Conservation (phyloP, 2,888 invertebrate species). For the Hyles lineata region DNA sequence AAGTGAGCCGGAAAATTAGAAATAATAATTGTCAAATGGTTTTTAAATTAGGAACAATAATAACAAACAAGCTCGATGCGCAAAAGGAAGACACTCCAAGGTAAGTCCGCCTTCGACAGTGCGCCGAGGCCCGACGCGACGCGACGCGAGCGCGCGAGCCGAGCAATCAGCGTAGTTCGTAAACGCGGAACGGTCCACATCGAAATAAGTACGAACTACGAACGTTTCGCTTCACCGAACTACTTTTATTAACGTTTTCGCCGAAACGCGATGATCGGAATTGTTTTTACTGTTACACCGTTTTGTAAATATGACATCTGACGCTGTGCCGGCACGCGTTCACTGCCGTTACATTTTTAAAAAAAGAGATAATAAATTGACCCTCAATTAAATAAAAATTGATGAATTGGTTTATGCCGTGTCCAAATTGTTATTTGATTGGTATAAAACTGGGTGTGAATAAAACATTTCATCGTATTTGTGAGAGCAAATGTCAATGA, state of each 20-base stretch:
- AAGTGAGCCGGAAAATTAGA: background rate
- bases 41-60: slow-evolving; percentile 11
- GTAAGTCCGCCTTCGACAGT: slow-evolving; percentile 43
- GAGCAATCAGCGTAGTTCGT: slow-evolving; percentile 30
- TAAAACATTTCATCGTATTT: background rate
- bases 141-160: background rate
- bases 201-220: slow-evolving; percentile 32
- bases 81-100: slow-evolving; percentile 39
- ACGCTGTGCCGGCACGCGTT: slow-evolving; percentile 26
- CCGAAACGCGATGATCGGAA: slow-evolving; percentile 54
- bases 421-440: slow-evolving; percentile 16
- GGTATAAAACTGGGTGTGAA: slow-evolving; percentile 7
- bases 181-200: slow-evolving; percentile 38
- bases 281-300: slow-evolving; percentile 51
- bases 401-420: background rate
- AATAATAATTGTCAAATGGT: slow-evolving; percentile 13
- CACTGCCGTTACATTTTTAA: slow-evolving; percentile 22
- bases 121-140: background rate
- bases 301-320: slow-evolving; percentile 50
- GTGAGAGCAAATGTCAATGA: background rate
- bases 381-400: slow-evolving; percentile 15
- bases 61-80: slow-evolving; percentile 25
- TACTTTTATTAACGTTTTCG: slow-evolving; percentile 62
- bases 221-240: slow-evolving; percentile 54
- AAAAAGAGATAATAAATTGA: background rate